These are phyloP conservation scores for Automeris io DNA, from an alignment of 2,888 invertebrate genomes.

Conservation along the genomic window DNA sequence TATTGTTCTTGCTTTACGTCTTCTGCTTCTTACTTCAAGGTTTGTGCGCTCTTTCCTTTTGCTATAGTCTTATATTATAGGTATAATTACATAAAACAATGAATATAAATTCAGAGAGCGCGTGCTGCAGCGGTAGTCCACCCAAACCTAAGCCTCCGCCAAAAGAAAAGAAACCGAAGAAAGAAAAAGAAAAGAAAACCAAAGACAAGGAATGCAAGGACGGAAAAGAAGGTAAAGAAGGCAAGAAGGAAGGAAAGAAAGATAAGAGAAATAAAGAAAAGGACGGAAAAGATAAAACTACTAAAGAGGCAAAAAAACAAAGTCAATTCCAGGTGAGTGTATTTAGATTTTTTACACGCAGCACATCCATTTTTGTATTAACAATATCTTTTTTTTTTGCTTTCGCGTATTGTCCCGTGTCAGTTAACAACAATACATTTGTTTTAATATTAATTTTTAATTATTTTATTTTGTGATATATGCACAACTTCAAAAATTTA, in stretches of 20 bases:
- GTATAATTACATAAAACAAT: background rate
- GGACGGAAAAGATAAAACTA: slow-evolving; percentile 76
- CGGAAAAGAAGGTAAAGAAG: slow-evolving; percentile 70
- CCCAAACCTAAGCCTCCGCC: slow-evolving; percentile 80
- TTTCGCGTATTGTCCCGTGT: slow-evolving; percentile 60
- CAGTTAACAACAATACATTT: slow-evolving; percentile 53
- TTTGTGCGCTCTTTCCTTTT: slow-evolving; percentile 33
- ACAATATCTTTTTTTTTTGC: slow-evolving; percentile 42
- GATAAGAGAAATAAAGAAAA: slow-evolving; percentile 79
- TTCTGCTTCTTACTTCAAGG: slow-evolving; percentile 95
- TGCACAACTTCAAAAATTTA: slow-evolving; percentile 38
- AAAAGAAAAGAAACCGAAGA: slow-evolving; percentile 84
- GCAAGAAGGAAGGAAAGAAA: slow-evolving; percentile 75
- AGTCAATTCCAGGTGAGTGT: slow-evolving; percentile 80
- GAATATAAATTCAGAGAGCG: slow-evolving; percentile 79
- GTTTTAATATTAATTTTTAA: slow-evolving; percentile 38
- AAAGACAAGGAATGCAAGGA: slow-evolving; percentile 79
- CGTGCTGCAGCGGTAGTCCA: slow-evolving; percentile 86
- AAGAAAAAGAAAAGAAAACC: slow-evolving; percentile 79
- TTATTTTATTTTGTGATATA: slow-evolving; percentile 38
- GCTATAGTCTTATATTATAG: background rate
- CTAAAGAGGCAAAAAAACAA: slow-evolving; percentile 79
- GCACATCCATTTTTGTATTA: slow-evolving; percentile 67
- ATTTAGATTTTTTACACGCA: slow-evolving; percentile 43
- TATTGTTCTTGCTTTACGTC: slow-evolving; percentile 94